Conservation (phyloP, 2,113 vertebrate genomes). For the Eolophus roseicapilla region DNA sequence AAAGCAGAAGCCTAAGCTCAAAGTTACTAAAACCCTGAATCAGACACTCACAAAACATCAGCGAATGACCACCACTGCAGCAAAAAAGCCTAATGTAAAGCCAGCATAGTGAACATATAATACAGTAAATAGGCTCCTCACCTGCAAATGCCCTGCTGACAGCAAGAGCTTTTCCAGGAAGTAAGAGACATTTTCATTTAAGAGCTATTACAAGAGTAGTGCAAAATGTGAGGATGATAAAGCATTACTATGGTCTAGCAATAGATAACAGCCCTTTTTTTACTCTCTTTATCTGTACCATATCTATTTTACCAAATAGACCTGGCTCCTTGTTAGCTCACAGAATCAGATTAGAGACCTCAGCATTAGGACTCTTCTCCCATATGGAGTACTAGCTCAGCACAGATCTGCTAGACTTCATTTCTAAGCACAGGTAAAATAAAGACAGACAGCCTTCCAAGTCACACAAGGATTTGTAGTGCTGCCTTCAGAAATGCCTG, state of each 20-base stretch:
- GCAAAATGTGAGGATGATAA: neutral
- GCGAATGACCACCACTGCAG: neutral
- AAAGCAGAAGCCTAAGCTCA: neutral
- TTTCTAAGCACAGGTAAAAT: neutral
- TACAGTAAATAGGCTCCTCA: neutral
- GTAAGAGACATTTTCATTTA: neutral
- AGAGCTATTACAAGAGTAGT: neutral
- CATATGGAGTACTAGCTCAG: neutral
- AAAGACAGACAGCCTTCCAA: neutral
- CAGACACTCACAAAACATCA: neutral
- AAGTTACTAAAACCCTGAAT: neutral
- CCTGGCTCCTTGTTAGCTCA: neutral
- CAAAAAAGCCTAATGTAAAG: neutral
- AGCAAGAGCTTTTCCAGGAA: neutral
- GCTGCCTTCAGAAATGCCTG: neutral
- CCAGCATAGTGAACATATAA: neutral
- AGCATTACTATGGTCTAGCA: neutral
- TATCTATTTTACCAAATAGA: neutral
- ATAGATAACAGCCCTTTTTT: neutral
- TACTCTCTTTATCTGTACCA: neutral
- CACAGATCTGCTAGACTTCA: neutral
- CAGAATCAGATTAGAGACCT: neutral
- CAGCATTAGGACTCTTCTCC: neutral
- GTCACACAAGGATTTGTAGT: neutral
- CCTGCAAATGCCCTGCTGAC: neutral